Conservation (phyloP, 2,888 invertebrate species). For the Noctua pronuba region DNA sequence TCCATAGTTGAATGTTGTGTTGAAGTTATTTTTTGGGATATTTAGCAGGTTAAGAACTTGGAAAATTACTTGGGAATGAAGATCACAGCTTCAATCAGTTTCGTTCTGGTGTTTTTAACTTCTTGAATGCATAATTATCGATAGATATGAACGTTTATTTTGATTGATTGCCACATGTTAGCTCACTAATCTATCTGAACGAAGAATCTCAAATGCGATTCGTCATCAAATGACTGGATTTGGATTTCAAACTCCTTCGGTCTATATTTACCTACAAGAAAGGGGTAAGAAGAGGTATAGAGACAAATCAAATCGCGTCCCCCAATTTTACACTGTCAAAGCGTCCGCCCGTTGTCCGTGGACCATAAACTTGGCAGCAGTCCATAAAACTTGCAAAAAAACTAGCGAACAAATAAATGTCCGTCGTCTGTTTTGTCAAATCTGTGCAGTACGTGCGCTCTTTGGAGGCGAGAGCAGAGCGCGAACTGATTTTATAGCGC, state of each 20-base stretch:
- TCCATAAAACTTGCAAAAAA: constrained; percentile 89
- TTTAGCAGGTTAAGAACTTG: background rate
- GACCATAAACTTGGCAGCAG: constrained; percentile 88
- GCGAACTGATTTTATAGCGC: constrained; percentile 89
- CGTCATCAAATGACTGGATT: background rate
- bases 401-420: constrained; percentile 88
- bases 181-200: background rate
- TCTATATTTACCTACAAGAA: constrained; percentile 42
- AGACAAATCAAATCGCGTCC: constrained; percentile 74
- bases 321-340: constrained; percentile 84
- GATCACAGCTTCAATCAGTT: background rate
- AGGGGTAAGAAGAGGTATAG: constrained; percentile 68
- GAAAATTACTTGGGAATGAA: background rate
- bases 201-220: background rate
- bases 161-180: background rate
- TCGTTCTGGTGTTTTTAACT: background rate
- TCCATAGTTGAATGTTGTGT: background rate
- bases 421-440: constrained; percentile 90
- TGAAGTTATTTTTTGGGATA: background rate
- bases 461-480: constrained; percentile 71
- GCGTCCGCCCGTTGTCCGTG: constrained; percentile 80
- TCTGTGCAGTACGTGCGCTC: constrained; percentile 87
- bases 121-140: background rate
- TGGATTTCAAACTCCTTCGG: constrained; percentile 1
- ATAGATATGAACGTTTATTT: background rate